These are phyloP conservation scores for Phrynosoma blainvillii DNA, from an alignment of 2,113 vertebrate genomes.

Conservation along the genomic window DNA sequence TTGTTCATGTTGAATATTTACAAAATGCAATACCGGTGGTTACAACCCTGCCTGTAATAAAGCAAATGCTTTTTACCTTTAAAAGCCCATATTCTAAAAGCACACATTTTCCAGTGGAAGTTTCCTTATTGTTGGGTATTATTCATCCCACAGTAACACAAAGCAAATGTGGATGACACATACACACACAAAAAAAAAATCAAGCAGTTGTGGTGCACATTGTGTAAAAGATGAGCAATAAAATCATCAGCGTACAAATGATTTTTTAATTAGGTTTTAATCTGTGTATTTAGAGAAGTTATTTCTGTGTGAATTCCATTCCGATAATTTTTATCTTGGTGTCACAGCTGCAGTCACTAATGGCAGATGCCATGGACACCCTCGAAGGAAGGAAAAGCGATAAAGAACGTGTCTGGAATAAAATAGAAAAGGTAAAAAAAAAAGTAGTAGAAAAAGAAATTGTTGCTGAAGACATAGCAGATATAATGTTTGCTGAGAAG, in stretches of 20 bases:
- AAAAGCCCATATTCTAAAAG: slow-evolving; percentile 63
- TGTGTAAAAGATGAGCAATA: slow-evolving; percentile 83
- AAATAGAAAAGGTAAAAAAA: slow-evolving; percentile 80
- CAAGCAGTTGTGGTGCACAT: slow-evolving; percentile 70
- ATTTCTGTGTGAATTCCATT: slow-evolving; percentile 81
- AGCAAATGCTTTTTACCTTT: slow-evolving; percentile 50
- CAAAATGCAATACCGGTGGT: slow-evolving; percentile 42
- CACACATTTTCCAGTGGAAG: slow-evolving; percentile 64
- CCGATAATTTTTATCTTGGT: slow-evolving; percentile 86
- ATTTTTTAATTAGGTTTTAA: slow-evolving; percentile 93
- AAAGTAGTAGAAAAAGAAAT: background rate
- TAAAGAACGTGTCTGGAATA: slow-evolving; percentile 79
- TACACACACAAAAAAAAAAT: background rate
- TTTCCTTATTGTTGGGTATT: slow-evolving; percentile 66
- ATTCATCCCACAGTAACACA: slow-evolving; percentile 66
- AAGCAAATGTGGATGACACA: slow-evolving; percentile 58
- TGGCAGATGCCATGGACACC: slow-evolving; percentile 85
- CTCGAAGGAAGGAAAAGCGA: slow-evolving; percentile 79
- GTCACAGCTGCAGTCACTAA: slow-evolving; percentile 87
- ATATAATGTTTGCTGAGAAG: slow-evolving; percentile 46
- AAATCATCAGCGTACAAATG: slow-evolving; percentile 88
- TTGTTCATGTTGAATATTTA: slow-evolving; percentile 31
- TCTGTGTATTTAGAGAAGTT: slow-evolving; percentile 87
- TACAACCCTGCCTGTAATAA: background rate
- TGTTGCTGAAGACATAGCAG: slow-evolving; percentile 50